Base-by-base conservation (phyloP, 1,140 invertebrate genomes). In the Littorina saxatilis region DNA sequence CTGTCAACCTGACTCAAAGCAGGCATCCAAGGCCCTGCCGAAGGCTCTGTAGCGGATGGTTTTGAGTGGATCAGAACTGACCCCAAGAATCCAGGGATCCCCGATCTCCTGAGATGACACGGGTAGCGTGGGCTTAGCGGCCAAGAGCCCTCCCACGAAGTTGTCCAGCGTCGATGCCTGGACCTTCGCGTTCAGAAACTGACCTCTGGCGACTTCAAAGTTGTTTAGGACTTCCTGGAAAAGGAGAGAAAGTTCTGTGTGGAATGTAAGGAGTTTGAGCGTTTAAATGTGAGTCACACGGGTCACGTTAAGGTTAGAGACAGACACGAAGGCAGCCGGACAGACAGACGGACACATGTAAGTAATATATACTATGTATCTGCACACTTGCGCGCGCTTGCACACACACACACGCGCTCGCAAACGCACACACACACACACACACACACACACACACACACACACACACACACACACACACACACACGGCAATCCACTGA, bases 1-100 rank as follows among this genome's bases (percentile, higher is more conserved):
- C n/a, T n/a, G n/a, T n/a, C n/a, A n/a, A 86, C 85, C 81, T 40
- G 79, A 55, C 37, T 61, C n/a, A 72, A 85, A 61, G 79, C 89
- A 90, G 3, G 66, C 40, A 68, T 80, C 82, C 29, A 84, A 72
- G 23, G 75, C 78, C 17, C 78, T 83, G 17, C 79, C 78, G 50
- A 90, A 83, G 15, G 85, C 85, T 79, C 89, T 68, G 39, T 86
- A 87, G 73, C 80, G 81, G 17, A 87, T 81, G 43, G 82, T 77
- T 80, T 91, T 91, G 58, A 79, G 73, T 29, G 90, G 90, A 73
- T 91, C 90, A 20, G 88, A 90, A 27, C 87, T 70, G 29, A 90
- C 85, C 32, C 90, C 90, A 66, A 88, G 86, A 47, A 91, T 90
- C 90, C 90, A 91, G 2, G 90, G 90, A 81, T 91, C 90, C n/a